These are phyloP conservation scores for Anastatus disparis DNA, from an alignment of 1,140 invertebrate species.

Conservation along the genomic window DNA sequence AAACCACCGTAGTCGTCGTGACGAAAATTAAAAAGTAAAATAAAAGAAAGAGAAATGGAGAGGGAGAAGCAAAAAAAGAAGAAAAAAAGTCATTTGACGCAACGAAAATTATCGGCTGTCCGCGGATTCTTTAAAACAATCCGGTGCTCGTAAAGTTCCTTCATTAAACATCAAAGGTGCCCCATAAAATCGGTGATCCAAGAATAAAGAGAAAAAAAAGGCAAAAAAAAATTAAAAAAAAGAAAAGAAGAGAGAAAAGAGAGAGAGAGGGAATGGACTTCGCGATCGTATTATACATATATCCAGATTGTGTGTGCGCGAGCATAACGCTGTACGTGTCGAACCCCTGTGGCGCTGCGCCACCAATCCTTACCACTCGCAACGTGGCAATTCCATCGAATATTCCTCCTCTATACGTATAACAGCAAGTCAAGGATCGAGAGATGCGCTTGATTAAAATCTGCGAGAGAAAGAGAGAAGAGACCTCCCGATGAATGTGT, in stretches of 20 bases:
- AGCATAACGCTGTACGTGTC: constrained; percentile 57
- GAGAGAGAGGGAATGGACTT: neutral
- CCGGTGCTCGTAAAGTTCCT: constrained; percentile 63
- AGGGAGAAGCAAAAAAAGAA: constrained; percentile 37
- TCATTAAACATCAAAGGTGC: constrained; percentile 66
- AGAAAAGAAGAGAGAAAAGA: too few species aligned
- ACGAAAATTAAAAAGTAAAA: constrained; percentile 8
- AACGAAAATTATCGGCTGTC: constrained; percentile 61
- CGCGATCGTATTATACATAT: too few species aligned
- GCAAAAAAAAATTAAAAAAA: too few species aligned
- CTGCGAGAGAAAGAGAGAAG: too few species aligned
- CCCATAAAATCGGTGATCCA: constrained; percentile 65
- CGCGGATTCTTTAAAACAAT: constrained; percentile 64
- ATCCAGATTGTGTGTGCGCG: constrained; percentile 1
- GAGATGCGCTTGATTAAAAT: constrained; percentile 68
- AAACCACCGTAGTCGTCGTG: constrained; percentile 21
- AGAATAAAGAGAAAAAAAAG: too few species aligned
- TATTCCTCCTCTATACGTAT: too few species aligned
- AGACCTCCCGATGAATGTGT: constrained; percentile 61
- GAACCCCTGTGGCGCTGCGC: constrained; percentile 64
- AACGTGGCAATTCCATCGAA: constrained; percentile 61
- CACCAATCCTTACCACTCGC: too few species aligned
- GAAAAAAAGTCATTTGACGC: constrained; percentile 32
- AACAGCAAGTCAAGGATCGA: too few species aligned
- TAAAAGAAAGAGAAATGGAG: neutral